Conservation (phyloP, 2,113 vertebrate genomes). For the Cyanoliseus patagonus region DNA sequence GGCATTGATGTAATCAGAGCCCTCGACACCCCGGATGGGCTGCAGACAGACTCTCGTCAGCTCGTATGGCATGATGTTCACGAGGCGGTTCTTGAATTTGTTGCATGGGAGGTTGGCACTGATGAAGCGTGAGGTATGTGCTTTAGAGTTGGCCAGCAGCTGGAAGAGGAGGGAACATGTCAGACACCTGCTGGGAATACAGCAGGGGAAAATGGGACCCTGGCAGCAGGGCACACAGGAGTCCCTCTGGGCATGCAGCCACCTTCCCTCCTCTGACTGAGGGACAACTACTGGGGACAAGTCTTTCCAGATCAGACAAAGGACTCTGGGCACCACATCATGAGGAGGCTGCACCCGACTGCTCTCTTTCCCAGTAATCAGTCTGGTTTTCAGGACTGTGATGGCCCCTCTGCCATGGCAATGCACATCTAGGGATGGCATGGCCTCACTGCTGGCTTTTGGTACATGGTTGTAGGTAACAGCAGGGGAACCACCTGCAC, state of each 20-base stretch:
- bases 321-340: neutral
- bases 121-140: conserved; percentile 94
- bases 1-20: conserved; percentile 97
- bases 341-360: neutral
- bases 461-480: neutral
- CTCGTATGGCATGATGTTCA: conserved; percentile 97
- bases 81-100: conserved; percentile 97
- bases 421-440: neutral
- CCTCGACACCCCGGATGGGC: conserved; percentile 94
- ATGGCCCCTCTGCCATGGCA: neutral
- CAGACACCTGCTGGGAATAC: neutral
- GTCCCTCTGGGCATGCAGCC: neutral
- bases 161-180: conserved; percentile 51
- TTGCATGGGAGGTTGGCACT: conserved; percentile 97
- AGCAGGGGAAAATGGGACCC: accelerated
- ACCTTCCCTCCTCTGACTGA: accelerated
- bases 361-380: neutral
- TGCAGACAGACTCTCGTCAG: conserved; percentile 91
- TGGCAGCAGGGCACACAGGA: neutral
- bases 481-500: neutral
- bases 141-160: conserved; percentile 92
- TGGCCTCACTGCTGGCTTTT: neutral
- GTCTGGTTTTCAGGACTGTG: neutral
- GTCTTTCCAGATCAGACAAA: accelerated
- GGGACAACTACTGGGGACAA: neutral